Conservation (phyloP, 1,140 invertebrate genomes). For the Tigriopus japonicus region DNA sequence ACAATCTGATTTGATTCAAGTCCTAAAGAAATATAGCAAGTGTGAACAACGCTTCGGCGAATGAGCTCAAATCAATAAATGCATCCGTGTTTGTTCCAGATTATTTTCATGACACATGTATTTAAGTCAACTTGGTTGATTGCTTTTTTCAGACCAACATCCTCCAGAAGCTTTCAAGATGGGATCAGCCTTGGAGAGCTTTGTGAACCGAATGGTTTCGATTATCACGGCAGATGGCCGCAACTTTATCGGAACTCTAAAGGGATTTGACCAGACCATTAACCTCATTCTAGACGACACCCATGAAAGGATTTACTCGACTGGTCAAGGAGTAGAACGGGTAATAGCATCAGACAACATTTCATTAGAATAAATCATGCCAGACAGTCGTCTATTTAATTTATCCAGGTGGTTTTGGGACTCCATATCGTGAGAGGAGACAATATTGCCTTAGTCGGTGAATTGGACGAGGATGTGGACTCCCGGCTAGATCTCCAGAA, state of each 20-base stretch:
- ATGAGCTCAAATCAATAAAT: not conserved
- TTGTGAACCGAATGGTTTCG: conserved; percentile 10
- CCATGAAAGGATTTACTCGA: conserved; percentile 88
- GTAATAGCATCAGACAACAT: conserved; percentile 42
- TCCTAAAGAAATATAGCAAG: conserved; percentile 1
- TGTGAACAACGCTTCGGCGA: conserved; percentile 13
- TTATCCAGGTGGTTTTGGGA: conserved; percentile 13
- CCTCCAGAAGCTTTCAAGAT: not conserved
- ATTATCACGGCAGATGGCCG: conserved; percentile 13
- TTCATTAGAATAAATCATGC: not conserved
- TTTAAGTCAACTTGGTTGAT: not conserved
- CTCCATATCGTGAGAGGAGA: conserved; percentile 15
- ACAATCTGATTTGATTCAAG: not conserved
- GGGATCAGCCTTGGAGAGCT: conserved; percentile 5
- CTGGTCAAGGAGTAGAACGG: conserved; percentile 77
- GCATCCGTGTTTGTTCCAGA: not conserved
- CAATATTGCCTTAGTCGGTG: conserved; percentile 17
- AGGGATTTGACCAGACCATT: conserved; percentile 93
- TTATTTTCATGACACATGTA: not conserved
- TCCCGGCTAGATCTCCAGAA: conserved; percentile 17
- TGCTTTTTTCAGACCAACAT: not conserved
- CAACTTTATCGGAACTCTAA: conserved; percentile 49
- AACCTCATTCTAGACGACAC: conserved; percentile 95
- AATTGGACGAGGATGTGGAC: conserved; percentile 20
- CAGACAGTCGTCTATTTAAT: not conserved